Evolutionary conservation across 1,140 invertebrate species (phyloP).

Genomic region (Drosophila rhopaloa): DNA sequence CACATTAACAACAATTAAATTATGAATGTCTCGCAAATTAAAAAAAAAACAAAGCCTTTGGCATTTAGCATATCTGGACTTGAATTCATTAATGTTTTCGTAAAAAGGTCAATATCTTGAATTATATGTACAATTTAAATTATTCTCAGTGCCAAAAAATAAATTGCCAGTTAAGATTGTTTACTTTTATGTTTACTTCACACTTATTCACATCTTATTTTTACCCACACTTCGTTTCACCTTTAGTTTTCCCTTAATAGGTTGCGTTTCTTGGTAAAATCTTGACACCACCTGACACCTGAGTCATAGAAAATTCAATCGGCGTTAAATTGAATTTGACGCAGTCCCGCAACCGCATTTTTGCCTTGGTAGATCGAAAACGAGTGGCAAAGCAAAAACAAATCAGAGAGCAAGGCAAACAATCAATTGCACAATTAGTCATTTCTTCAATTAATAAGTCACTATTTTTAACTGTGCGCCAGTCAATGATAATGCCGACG

Average conservation of each 20-base stretch:
- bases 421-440: slow-evolving; percentile 77
- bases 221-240: slow-evolving; percentile 3
- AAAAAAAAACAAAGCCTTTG: neutral
- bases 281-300: slow-evolving; percentile 31
- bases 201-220: slow-evolving; percentile 1
- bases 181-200: neutral
- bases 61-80: neutral
- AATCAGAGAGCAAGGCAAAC: slow-evolving; percentile 31
- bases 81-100: neutral
- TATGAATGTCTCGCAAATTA: neutral
- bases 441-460: slow-evolving; percentile 77
- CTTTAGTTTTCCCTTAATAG: slow-evolving; percentile 12
- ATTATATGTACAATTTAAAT: slow-evolving; percentile 4
- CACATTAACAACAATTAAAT: neutral
- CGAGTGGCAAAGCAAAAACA: slow-evolving; percentile 18
- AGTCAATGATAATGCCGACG: slow-evolving; percentile 13
- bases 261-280: slow-evolving; percentile 25
- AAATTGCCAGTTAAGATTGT: neutral
- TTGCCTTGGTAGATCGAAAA: slow-evolving; percentile 46
- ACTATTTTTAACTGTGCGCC: slow-evolving; percentile 75
- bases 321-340: slow-evolving; percentile 61
- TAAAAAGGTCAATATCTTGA: slow-evolving; percentile 4
- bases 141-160: slow-evolving; percentile 2
- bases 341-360: slow-evolving; percentile 35
- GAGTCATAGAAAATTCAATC: slow-evolving; percentile 48